Base-by-base conservation (phyloP, 2,797 vertebrate genomes). In the Echeneis naucrates region DNA sequence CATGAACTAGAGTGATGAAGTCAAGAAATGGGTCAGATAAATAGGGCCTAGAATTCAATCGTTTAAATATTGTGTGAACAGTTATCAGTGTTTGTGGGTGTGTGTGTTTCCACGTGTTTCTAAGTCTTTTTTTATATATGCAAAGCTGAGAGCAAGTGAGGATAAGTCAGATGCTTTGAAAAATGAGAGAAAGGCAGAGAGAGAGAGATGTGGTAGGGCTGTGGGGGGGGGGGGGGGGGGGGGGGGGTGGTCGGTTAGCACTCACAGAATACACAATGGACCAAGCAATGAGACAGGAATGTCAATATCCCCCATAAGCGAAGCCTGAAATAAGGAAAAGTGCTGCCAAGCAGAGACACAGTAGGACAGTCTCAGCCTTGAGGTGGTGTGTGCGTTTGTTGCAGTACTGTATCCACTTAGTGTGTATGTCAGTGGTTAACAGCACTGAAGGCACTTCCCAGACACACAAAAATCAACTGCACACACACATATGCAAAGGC, bases 221-320 rank as follows among this genome's bases (percentile, higher is more conserved):
- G n/a, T n/a, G n/a, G 51, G 21, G 33, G 47, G 6, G 30, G n/a
- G n/a, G n/a, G n/a, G n/a, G n/a, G n/a, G n/a, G n/a, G 59, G 16
- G 69, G 19, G 45, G 37, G 63, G 68, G 55, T 68, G 73, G 70
- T 72, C 80, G 75, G 40, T 44, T 76, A 27, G 80, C 80, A 80
- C 79, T 87, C 69, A 80, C 77, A 79, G 91, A 92, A 93, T 92
- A 83, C 90, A 92, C 91, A 93, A 91, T 91, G 77, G 85, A 90
- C 85, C 71, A 77, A 81, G 87, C 82, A 81, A 84, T 91, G 89
- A 92, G 92, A 90, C 84, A 71, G 77, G 92, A 94, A 94, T 94
- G 91, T 91, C 91, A 92, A 94, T 89, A 88, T 63, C 87, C 69
- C 87, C 87, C 66, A 75, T 80, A 81, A 89, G 87, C 72, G 40